Evolutionary conservation across 2,113 vertebrate species (phyloP).

Genomic region (Enhydra lutris): DNA sequence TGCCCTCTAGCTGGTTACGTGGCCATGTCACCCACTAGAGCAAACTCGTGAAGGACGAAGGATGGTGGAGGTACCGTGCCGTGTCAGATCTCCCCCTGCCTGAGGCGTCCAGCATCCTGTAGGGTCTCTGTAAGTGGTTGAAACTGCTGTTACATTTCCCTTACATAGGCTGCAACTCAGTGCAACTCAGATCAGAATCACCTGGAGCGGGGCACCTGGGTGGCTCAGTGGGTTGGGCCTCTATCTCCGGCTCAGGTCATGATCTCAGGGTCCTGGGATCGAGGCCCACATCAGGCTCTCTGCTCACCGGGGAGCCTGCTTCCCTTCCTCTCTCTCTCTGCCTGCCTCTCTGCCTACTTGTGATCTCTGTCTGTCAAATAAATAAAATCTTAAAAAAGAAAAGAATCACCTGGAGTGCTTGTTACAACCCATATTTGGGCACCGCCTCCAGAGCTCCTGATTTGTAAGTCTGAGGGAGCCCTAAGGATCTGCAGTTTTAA

Average conservation of each 20-base stretch:
- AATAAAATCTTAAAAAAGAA: too few species aligned
- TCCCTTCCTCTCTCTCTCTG: too few species aligned
- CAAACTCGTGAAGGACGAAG: neutral
- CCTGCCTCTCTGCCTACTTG: too few species aligned
- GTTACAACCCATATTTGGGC: neutral
- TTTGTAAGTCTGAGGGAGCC: neutral
- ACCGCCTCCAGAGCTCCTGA: neutral
- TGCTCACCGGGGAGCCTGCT: too few species aligned
- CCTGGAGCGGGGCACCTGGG: neutral
- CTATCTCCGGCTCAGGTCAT: too few species aligned
- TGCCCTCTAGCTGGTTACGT: neutral
- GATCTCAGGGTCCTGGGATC: too few species aligned
- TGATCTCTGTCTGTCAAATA: too few species aligned
- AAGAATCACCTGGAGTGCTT: neutral
- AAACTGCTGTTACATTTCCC: neutral
- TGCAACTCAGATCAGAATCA: too few species aligned
- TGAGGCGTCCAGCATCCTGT: neutral
- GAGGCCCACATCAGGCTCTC: too few species aligned
- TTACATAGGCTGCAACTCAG: neutral
- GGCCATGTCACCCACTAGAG: neutral
- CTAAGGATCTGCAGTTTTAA: neutral
- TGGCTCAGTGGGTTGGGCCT: too few species aligned
- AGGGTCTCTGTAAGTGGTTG: neutral
- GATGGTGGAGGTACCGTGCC: neutral
- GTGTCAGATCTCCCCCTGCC: neutral